These are phyloP conservation scores for Drosophila greeni DNA, from an alignment of 2,888 invertebrate genomes.

Conservation along the genomic window DNA sequence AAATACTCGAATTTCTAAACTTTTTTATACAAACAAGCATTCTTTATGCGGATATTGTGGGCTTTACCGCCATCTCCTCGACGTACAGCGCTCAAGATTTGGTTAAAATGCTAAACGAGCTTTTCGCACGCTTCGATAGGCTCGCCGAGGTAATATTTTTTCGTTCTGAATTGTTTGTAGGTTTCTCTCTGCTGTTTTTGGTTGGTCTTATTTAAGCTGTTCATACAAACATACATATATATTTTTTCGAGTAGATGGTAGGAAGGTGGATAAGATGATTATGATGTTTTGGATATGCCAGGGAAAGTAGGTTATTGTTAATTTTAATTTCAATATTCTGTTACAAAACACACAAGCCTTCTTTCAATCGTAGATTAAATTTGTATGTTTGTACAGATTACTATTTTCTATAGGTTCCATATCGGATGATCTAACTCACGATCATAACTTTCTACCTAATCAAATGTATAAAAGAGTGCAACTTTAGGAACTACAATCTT, in stretches of 20 bases:
- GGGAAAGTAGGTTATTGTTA: conserved; percentile 36
- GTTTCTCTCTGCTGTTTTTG: conserved; percentile 20
- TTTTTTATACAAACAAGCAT: conserved; percentile 82
- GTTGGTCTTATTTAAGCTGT: conserved; percentile 42
- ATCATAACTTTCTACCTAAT: not conserved
- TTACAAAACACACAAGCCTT: not conserved
- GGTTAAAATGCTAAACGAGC: conserved; percentile 96
- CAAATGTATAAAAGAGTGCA: not conserved
- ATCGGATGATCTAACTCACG: not conserved
- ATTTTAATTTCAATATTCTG: conserved; percentile 17
- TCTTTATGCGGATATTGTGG: conserved; percentile 98
- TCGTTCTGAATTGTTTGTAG: conserved; percentile 19
- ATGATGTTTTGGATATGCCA: conserved; percentile 50
- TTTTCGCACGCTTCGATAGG: conserved; percentile 96
- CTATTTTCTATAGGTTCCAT: not conserved
- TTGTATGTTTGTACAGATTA: not conserved
- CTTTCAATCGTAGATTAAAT: not conserved
- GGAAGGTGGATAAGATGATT: conserved; percentile 18
- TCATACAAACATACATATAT: conserved; percentile 27
- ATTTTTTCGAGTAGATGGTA: conserved; percentile 22
- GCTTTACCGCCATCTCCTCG: conserved; percentile 97
- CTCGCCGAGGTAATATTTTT: conserved; percentile 84
- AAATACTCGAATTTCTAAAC: conserved; percentile 6
- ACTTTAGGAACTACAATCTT: too few species aligned
- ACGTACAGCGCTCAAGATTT: conserved; percentile 97